Evolutionary conservation across 1,140 invertebrate genomes (phyloP).

Genomic region (Pseudoatta argentina): DNA sequence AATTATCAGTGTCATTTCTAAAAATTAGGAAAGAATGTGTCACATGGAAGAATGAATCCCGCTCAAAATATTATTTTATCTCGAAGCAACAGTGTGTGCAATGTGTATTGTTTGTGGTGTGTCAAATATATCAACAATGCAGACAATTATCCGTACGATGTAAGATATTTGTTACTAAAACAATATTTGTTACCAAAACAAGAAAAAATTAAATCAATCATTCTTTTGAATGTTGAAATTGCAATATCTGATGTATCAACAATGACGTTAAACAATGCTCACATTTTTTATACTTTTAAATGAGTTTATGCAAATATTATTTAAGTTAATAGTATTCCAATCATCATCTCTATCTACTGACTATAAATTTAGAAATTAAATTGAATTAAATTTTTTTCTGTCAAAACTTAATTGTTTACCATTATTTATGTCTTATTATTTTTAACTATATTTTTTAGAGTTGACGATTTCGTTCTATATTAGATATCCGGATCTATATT

Average conservation of each 20-base stretch:
- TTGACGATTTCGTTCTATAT: too few species aligned
- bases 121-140: neutral
- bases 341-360: too few species aligned
- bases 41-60: conserved; percentile 43
- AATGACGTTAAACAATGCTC: neutral
- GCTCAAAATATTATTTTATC: conserved; percentile 66
- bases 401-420: neutral
- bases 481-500: too few species aligned
- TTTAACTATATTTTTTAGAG: neutral
- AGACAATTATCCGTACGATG: neutral
- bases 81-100: conserved; percentile 75
- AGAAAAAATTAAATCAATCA: neutral
- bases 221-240: neutral
- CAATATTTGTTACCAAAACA: conserved; percentile 30
- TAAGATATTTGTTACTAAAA: conserved; percentile 21
- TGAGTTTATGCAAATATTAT: neutral
- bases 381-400: neutral
- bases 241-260: neutral
- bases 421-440: neutral
- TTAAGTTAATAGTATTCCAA: neutral
- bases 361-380: too few species aligned
- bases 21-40: neutral
- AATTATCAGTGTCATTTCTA: neutral
- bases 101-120: conserved; percentile 78
- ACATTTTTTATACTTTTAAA: neutral